Evolutionary conservation across 2,888 invertebrate species (phyloP).

Genomic region (Congeria kusceri): DNA sequence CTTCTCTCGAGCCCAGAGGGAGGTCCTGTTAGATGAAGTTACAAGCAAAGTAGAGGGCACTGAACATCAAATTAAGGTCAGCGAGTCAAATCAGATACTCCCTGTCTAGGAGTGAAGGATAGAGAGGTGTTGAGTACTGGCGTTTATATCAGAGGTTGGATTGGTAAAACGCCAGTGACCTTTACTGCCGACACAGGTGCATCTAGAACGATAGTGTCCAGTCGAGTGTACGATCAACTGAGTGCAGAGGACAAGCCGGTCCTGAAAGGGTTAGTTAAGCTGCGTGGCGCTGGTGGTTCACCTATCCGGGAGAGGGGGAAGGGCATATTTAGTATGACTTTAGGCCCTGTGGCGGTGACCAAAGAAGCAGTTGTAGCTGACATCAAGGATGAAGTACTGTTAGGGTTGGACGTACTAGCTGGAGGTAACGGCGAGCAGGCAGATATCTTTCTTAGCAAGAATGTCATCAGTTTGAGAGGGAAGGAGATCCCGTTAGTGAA

Average conservation of each 20-base stretch:
- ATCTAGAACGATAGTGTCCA: slow-evolving; percentile 13
- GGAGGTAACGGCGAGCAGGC: slow-evolving; percentile 4
- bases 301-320: neutral
- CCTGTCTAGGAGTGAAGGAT: neutral
- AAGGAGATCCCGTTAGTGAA: slow-evolving; percentile 13
- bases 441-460: slow-evolving; percentile 16
- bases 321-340: slow-evolving; percentile 2
- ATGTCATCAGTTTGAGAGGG: neutral
- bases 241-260: neutral
- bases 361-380: slow-evolving; percentile 17
- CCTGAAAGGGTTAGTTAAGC: slow-evolving; percentile 6
- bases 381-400: slow-evolving; percentile 19
- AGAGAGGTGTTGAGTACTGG: too few species aligned
- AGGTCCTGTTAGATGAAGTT: neutral
- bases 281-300: slow-evolving; percentile 23
- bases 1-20: neutral
- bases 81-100: too few species aligned
- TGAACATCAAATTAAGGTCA: neutral
- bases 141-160: neutral
- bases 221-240: slow-evolving; percentile 15
- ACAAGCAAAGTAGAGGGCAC: neutral
- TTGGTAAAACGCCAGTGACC: slow-evolving; percentile 9
- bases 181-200: slow-evolving; percentile 34
- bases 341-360: neutral
- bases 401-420: slow-evolving; percentile 12